Evolutionary conservation across 2,888 invertebrate genomes (phyloP), one percentile per base, ranked within the genome.

Genomic region (Xiphydria camelus): DNA sequence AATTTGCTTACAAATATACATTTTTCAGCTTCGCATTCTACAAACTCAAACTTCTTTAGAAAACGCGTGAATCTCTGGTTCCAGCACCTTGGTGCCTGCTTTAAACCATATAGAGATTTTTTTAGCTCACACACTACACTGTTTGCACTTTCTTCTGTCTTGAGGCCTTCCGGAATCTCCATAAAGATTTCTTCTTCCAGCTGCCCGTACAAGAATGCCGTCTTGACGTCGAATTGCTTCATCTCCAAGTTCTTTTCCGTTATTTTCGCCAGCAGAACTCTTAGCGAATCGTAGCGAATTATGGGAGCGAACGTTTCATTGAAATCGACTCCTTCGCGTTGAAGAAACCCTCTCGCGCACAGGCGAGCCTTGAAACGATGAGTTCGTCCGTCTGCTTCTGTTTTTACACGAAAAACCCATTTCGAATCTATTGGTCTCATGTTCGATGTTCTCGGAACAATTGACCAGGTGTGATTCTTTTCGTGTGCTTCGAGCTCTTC

Each of bases 351-450:
- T 39, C 51, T 36, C 10, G 51, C 57, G 34, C 61, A 61, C 19
- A 64, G 48, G 19, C 65, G 32, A 5, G 64, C 67, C 36, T 66
- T 67, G 45, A 47, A 61, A 7, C 54, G 44, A 32, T 48, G 44
- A 9, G 53, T 37, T 23, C 43, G 41, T 22, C 50, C 49, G 31
- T 52, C 39, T 9, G 42, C 43, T 21, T 56, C 41, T 14, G 25
- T 32, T 39, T 57, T 54, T 2, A 32, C 33, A 3, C 38, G 23
- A 15, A 51, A 45, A 1, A 51, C 41, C 47, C 50, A 47, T 20
- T 41, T 45, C 0, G 45, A 6, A 26, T 49, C 45, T 9, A 49
- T 49, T 3, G 38, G 37, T 34, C 38, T 45, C 34, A 18, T 37
- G 4, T 25, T 29, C 4, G 2, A 9, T 19, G 7, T 15, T 38